Percentiles rank a stretch among this genome's conserved stretches.
Conservation (phyloP, 2,888 invertebrate genomes). For the Leucophenga montana region DNA sequence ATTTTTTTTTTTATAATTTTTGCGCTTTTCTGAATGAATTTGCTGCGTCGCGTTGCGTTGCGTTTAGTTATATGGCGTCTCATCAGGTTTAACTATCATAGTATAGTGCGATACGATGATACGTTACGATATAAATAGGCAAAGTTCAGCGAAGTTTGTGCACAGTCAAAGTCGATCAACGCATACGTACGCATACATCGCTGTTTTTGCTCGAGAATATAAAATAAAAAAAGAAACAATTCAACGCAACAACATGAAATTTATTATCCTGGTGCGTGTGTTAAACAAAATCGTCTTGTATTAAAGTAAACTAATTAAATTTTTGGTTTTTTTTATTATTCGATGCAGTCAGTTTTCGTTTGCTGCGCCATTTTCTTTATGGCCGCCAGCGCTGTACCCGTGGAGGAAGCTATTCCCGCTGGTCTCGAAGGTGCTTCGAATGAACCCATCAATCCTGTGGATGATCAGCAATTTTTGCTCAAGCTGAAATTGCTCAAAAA, state of each 20-base stretch:
- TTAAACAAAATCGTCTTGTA: constrained; percentile 1
- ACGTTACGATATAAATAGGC: constrained; percentile 60
- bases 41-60: neutral
- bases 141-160: constrained; percentile 47
- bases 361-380: constrained; percentile 60
- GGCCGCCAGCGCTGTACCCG: constrained; percentile 59
- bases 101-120: neutral
- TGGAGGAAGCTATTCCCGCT: constrained; percentile 66
- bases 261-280: constrained; percentile 64
- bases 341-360: constrained; percentile 59
- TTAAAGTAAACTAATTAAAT: constrained; percentile 31
- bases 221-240: constrained; percentile 31
- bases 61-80: neutral
- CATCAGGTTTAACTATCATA: neutral
- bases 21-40: neutral
- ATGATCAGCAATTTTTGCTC: constrained; percentile 62
- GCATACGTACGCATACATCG: constrained; percentile 17
- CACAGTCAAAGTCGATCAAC: constrained; percentile 64
- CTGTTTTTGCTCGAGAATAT: constrained; percentile 46
- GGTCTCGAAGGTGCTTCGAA: constrained; percentile 63
- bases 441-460: constrained; percentile 59
- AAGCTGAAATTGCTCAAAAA: constrained; percentile 66
- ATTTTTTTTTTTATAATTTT: constrained; percentile 33
- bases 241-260: constrained; percentile 63
- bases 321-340: constrained; percentile 8